These are phyloP conservation scores for Notamacropus eugenii DNA, from an alignment of 2,797 vertebrate species.

Conservation along the genomic window DNA sequence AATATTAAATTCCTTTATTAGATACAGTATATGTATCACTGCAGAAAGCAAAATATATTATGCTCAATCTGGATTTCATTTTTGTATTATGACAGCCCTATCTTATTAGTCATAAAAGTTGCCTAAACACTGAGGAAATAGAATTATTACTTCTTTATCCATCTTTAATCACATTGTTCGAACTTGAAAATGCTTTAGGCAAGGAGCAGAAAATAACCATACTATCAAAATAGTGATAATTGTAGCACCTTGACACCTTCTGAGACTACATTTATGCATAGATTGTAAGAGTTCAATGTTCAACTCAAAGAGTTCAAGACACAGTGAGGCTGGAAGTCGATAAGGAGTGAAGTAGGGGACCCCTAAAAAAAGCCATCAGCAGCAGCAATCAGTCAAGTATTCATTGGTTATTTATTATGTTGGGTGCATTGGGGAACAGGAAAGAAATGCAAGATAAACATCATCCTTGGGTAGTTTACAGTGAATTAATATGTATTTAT, in stretches of 20 bases:
- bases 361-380: background rate
- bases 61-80: constrained; percentile 49
- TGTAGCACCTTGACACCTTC: background rate
- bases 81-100: background rate
- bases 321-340: background rate
- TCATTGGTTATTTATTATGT: background rate
- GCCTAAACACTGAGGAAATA: constrained; percentile 12
- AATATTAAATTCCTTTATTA: constrained; percentile 72
- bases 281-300: background rate
- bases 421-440: background rate
- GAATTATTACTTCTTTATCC: background rate
- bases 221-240: background rate
- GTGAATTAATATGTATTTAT: background rate
- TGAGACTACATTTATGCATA: background rate
- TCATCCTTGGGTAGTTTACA: background rate
- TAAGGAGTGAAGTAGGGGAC: background rate
- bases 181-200: background rate
- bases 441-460: background rate
- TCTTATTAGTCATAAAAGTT: background rate
- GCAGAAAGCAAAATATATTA: constrained; percentile 56
- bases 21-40: constrained; percentile 9
- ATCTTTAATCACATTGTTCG: background rate
- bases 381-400: background rate
- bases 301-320: background rate
- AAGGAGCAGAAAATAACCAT: background rate